Conservation (phyloP, 2,888 invertebrate species). For the Idaea aversata region DNA sequence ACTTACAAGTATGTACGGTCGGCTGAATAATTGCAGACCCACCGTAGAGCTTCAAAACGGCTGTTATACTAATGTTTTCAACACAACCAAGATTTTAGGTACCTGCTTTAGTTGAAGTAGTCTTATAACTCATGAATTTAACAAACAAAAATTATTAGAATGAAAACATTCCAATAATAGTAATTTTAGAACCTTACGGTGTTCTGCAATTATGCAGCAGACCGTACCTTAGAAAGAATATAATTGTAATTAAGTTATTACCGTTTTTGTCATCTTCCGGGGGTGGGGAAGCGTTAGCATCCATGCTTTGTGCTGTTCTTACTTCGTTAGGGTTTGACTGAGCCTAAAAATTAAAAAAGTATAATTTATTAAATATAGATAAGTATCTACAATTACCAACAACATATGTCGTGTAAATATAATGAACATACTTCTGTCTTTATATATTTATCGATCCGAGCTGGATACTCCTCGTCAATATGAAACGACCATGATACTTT, state of each 20-base stretch:
- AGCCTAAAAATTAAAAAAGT: constrained; percentile 11
- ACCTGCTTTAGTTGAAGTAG: no score
- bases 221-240: no score
- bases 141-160: no score
- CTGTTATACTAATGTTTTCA: no score
- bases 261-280: constrained; percentile 12
- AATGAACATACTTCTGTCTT: constrained; percentile 21
- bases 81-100: no score
- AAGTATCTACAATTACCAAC: neutral
- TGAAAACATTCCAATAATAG: no score
- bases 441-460: constrained; percentile 52
- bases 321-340: neutral
- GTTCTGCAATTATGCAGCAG: no score
- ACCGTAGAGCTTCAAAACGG: no score
- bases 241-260: neutral
- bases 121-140: no score
- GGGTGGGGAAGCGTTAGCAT: neutral
- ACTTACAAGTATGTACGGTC: no score
- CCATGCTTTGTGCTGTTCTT: neutral
- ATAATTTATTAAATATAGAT: neutral
- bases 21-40: no score
- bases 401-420: neutral
- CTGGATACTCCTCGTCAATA: constrained; percentile 67
- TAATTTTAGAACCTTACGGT: no score
- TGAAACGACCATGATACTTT: constrained; percentile 64